Conservation (phyloP, 1,140 invertebrate species). For the Eciton burchellii region DNA sequence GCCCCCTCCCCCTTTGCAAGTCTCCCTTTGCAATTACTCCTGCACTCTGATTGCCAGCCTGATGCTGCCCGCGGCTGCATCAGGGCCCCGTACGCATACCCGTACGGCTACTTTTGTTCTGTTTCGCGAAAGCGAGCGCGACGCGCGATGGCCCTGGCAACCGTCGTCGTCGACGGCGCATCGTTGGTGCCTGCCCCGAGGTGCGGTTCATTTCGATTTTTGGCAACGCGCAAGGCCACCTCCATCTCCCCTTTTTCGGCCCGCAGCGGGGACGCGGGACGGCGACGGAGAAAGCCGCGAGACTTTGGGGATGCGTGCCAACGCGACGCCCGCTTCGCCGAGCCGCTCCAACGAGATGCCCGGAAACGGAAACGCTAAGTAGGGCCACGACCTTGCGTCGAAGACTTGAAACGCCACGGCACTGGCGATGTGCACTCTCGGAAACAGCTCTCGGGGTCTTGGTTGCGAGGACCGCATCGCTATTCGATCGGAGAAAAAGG, state of each 20-base stretch:
- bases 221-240: slow-evolving; percentile 67
- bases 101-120: slow-evolving; percentile 73
- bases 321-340: slow-evolving; percentile 65
- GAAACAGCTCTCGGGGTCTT: too few relatives aligned
- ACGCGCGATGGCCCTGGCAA: slow-evolving; percentile 66
- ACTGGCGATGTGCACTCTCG: too few relatives aligned
- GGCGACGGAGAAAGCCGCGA: background rate
- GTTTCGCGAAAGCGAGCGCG: slow-evolving; percentile 59
- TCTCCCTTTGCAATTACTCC: background rate
- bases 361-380: slow-evolving; percentile 75
- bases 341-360: slow-evolving; percentile 76
- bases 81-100: slow-evolving; percentile 64
- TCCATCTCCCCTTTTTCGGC: background rate
- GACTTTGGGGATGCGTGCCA: slow-evolving; percentile 68
- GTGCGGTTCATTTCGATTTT: slow-evolving; percentile 75
- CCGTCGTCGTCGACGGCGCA: slow-evolving; percentile 60
- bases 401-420: too few relatives aligned
- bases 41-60: background rate
- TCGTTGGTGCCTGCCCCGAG: slow-evolving; percentile 31
- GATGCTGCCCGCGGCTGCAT: background rate
- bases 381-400: slow-evolving; percentile 23
- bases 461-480: too few relatives aligned
- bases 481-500: too few relatives aligned
- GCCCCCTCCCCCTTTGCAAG: background rate
- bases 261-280: background rate